Conservation (phyloP, 2,888 invertebrate genomes). For the Eucera pruinosa region DNA sequence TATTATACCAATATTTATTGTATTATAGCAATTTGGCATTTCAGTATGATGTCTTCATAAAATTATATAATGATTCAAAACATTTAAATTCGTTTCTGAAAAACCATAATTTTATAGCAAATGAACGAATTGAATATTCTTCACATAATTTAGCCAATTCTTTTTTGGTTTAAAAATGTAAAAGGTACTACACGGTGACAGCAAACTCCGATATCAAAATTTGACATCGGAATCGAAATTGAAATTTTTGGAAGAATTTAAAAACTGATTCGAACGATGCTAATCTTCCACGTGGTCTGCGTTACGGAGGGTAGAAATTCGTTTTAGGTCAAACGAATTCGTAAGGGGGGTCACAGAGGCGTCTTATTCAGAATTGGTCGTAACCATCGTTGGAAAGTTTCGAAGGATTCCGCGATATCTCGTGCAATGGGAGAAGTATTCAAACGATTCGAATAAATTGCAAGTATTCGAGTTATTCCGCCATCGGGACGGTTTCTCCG, state of each 20-base stretch:
- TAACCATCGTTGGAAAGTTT: conserved; percentile 11
- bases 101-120: too few species aligned
- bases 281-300: conserved; percentile 3
- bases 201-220: neutral
- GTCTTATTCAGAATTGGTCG: conserved; percentile 7
- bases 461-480: conserved; percentile 42
- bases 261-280: neutral
- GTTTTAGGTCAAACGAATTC: conserved; percentile 23
- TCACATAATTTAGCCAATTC: too few species aligned
- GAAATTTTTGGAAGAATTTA: neutral
- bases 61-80: too few species aligned
- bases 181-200: too few species aligned
- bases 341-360: neutral
- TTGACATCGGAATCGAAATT: conserved; percentile 1
- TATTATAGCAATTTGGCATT: too few species aligned
- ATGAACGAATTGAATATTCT: too few species aligned
- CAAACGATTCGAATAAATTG: conserved; percentile 52
- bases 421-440: conserved; percentile 30
- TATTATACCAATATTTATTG: too few species aligned
- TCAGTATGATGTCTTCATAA: too few species aligned
- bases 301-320: conserved; percentile 17
- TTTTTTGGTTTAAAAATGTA: too few species aligned
- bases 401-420: conserved; percentile 20
- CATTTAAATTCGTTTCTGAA: too few species aligned
- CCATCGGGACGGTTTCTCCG: conserved; percentile 8